These are phyloP conservation scores for Listronotus oregonensis DNA, from an alignment of 1,140 invertebrate genomes.

Conservation along the genomic window DNA sequence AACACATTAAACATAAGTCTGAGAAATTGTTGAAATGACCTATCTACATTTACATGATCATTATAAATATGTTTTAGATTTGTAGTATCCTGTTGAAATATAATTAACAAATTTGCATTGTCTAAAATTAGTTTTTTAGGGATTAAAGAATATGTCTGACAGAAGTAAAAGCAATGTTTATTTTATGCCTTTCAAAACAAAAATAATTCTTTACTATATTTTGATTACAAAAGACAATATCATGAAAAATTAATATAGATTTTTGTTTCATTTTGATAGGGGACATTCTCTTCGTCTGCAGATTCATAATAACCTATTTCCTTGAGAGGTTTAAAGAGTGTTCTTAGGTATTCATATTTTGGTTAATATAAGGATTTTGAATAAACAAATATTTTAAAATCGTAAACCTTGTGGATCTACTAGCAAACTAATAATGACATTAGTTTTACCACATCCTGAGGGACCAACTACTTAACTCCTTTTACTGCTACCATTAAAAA, in stretches of 20 bases:
- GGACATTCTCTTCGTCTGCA: conserved; percentile 44
- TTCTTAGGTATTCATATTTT: conserved; percentile 48
- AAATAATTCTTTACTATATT: conserved; percentile 44
- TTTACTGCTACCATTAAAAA: not conserved
- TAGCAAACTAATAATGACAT: conserved; percentile 48
- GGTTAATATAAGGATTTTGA: conserved; percentile 52
- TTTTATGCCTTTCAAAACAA: conserved; percentile 39
- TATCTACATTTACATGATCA: conserved; percentile 53
- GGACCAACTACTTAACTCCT: conserved; percentile 46
- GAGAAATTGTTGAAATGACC: conserved; percentile 49
- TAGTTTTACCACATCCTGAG: conserved; percentile 54
- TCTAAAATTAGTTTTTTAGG: conserved; percentile 55
- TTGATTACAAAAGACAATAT: conserved; percentile 51
- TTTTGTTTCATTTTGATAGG: conserved; percentile 37
- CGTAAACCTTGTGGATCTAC: conserved; percentile 46
- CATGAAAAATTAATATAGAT: conserved; percentile 53
- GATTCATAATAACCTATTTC: conserved; percentile 44
- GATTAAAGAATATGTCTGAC: conserved; percentile 53
- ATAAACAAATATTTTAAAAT: conserved; percentile 55
- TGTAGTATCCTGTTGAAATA: conserved; percentile 55
- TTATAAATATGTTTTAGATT: conserved; percentile 55
- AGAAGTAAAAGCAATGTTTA: conserved; percentile 51
- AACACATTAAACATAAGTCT: conserved; percentile 47
- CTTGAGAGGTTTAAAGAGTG: conserved; percentile 42
- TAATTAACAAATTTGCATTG: conserved; percentile 53